These are phyloP conservation scores for Acrocephalus arundinaceus DNA, from an alignment of 2,113 vertebrate genomes.

Conservation along the genomic window DNA sequence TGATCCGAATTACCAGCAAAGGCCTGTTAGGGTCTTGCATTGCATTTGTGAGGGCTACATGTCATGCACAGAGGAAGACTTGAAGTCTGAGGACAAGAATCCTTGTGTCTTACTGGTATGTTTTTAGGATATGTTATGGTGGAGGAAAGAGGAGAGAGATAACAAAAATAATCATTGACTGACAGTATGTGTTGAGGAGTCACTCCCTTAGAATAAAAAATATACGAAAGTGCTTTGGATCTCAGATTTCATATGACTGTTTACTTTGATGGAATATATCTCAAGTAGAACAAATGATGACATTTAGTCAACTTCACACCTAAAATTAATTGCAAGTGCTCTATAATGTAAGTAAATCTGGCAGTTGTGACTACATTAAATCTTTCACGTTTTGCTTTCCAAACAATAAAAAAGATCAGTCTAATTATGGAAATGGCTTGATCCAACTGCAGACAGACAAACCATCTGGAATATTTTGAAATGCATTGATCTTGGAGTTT, in stretches of 20 bases:
- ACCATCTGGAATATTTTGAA: neutral
- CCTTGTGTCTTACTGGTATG: neutral
- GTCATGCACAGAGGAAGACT: neutral
- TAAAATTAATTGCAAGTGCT: neutral
- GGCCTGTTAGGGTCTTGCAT: neutral
- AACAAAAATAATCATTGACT: neutral
- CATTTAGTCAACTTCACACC: neutral
- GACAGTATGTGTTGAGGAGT: neutral
- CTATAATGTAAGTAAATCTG: neutral
- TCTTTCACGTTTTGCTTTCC: neutral
- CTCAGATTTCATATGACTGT: neutral
- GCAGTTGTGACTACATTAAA: neutral
- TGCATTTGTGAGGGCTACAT: neutral
- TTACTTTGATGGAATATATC: neutral
- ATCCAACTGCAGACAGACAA: neutral
- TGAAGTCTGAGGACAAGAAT: neutral
- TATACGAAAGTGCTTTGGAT: neutral
- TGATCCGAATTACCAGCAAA: neutral
- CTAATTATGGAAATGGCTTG: neutral
- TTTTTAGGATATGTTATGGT: neutral
- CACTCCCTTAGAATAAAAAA: neutral
- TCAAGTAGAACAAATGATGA: neutral
- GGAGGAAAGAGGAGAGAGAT: neutral
- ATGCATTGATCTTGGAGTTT: neutral
- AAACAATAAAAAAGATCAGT: neutral